phyloP scores from a whole-genome alignment of 2,113 vertebrate species.

The Baryphthengus martii region DNA sequence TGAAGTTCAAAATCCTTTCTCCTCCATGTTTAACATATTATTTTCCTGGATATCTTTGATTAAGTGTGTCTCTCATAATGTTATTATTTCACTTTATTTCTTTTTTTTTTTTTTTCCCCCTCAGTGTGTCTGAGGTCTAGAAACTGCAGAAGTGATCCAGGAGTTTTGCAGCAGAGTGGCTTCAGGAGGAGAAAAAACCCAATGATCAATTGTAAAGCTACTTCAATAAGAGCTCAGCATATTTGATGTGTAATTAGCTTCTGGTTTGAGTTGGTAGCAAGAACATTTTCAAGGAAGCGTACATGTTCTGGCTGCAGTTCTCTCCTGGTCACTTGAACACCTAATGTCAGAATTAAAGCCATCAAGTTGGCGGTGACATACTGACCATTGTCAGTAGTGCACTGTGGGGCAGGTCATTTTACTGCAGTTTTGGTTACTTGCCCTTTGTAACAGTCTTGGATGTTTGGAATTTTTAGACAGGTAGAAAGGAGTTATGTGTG shows the following conservation, averaged over 20 bases:
- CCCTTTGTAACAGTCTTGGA: neutral
- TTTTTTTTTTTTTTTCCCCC: neutral
- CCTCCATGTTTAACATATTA: neutral
- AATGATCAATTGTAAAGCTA: neutral
- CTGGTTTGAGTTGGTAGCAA: neutral
- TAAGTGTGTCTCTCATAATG: neutral
- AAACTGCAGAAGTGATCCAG: neutral
- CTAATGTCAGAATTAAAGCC: neutral
- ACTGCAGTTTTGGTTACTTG: neutral
- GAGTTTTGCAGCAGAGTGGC: neutral
- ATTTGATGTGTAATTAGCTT: neutral
- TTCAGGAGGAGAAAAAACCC: neutral
- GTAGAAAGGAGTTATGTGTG: neutral
- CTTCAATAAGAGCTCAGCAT: neutral
- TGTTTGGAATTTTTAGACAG: neutral
- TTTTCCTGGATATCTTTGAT: neutral
- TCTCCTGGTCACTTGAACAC: neutral
- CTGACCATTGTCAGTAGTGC: accelerated
- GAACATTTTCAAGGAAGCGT: neutral
- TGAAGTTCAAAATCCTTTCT: neutral
- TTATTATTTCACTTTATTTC: neutral
- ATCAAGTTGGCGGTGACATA: neutral
- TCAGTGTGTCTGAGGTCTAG: neutral
- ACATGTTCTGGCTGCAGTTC: accelerated
- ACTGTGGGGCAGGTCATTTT: neutral